phyloP scores from a whole-genome alignment of 2,113 vertebrate genomes.

The human region GRCh38 chr20:2386001-2386500 shows the following conservation, averaged over 20 bases:
- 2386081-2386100: not conserved
- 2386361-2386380: not conserved
- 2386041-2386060: not conserved
- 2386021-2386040: not conserved
- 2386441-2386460: not conserved
- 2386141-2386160: not conserved
- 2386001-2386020: not conserved
- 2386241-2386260: not conserved
- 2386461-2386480: not conserved
- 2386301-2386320: not conserved
- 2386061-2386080: not conserved
- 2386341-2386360: not conserved
- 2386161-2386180: not conserved
- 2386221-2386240: not conserved
- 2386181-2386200: not conserved
- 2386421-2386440: not conserved
- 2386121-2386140: not conserved
- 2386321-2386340: not conserved
- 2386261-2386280: not conserved
- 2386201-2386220: too few relatives aligned
- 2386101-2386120: accelerated
- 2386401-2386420: not conserved
- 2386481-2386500: not conserved
- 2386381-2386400: not conserved
- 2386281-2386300: not conserved